Conservation (phyloP, 2,113 vertebrate genomes). For the Pedetes capensis region DNA sequence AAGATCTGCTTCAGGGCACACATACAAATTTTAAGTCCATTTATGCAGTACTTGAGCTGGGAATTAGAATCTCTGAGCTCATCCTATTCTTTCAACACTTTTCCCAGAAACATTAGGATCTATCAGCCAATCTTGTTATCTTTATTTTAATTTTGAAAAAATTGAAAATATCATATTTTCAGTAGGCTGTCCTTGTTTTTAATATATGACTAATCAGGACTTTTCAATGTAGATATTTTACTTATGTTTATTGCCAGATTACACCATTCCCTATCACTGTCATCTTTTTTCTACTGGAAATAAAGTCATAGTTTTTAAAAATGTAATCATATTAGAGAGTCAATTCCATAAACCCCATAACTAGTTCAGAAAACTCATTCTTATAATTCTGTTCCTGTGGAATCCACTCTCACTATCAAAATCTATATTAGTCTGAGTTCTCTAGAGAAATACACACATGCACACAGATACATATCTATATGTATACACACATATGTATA, state of each 20-base stretch:
- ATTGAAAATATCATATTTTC: neutral
- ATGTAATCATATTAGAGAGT: neutral
- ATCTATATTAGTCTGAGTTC: neutral
- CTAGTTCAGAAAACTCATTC: neutral
- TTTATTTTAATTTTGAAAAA: no score
- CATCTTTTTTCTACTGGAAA: neutral
- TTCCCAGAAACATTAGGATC: neutral
- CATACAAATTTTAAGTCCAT: neutral
- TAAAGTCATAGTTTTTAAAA: neutral
- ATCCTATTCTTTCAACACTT: neutral
- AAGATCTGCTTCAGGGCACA: neutral
- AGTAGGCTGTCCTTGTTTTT: neutral
- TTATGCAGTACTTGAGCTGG: neutral
- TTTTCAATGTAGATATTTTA: neutral
- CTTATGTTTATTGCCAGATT: neutral
- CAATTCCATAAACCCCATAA: neutral
- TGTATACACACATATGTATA: neutral
- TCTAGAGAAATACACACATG: neutral
- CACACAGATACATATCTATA: neutral
- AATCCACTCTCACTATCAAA: neutral
- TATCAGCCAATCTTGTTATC: neutral
- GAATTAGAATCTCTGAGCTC: neutral
- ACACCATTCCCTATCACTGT: no score
- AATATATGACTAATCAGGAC: neutral
- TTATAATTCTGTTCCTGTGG: neutral